These are phyloP conservation scores for Bedellia somnulentella DNA, from an alignment of 2,888 invertebrate genomes.

Conservation along the genomic window DNA sequence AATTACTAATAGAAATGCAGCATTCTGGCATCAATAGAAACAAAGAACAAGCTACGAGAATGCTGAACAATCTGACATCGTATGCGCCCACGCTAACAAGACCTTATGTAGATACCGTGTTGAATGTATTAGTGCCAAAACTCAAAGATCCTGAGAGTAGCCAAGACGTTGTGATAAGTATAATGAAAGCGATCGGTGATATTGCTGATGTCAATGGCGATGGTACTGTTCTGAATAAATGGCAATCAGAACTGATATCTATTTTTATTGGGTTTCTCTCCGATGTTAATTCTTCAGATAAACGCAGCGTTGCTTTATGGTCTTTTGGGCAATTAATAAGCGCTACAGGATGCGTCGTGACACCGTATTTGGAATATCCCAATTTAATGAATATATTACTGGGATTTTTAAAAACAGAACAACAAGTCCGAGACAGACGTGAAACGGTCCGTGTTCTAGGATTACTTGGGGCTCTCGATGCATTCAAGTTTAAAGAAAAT, in stretches of 20 bases:
- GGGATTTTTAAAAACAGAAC: slow-evolving; percentile 93
- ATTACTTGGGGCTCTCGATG: slow-evolving; percentile 94
- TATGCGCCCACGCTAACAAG: slow-evolving; percentile 91
- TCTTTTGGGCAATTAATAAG: slow-evolving; percentile 95
- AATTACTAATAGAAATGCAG: slow-evolving; percentile 90
- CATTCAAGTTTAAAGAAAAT: slow-evolving; percentile 96
- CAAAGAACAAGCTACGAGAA: slow-evolving; percentile 93
- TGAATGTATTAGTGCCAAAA: slow-evolving; percentile 88
- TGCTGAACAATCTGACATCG: slow-evolving; percentile 93
- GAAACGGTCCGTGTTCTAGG: slow-evolving; percentile 95
- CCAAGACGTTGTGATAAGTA: slow-evolving; percentile 87
- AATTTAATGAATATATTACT: slow-evolving; percentile 88
- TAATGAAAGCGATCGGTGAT: slow-evolving; percentile 92
- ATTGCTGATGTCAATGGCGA: slow-evolving; percentile 88
- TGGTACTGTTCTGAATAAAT: slow-evolving; percentile 84
- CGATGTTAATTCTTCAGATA: slow-evolving; percentile 91
- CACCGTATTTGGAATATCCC: slow-evolving; percentile 94
- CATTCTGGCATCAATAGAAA: slow-evolving; percentile 94
- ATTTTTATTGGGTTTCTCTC: slow-evolving; percentile 91
- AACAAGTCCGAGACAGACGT: slow-evolving; percentile 79
- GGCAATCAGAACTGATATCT: slow-evolving; percentile 85
- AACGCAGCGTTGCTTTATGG: slow-evolving; percentile 93
- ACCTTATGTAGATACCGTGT: slow-evolving; percentile 93
- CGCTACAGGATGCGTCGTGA: slow-evolving; percentile 93
- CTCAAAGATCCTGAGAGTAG: slow-evolving; percentile 86